phyloP scores from a whole-genome alignment of 2,113 vertebrate species.

The Sebastes fasciatus region DNA sequence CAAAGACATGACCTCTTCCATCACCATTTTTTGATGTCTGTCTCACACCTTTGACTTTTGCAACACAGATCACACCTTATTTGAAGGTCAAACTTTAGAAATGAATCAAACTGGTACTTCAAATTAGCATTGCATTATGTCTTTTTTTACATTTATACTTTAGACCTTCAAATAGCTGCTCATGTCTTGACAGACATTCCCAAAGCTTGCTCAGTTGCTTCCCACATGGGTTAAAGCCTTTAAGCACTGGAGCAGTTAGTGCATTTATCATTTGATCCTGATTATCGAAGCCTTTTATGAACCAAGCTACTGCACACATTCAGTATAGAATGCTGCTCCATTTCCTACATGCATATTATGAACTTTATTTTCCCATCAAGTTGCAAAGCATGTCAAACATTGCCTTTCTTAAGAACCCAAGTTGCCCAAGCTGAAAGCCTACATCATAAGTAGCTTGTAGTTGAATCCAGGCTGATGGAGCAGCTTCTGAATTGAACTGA shows the following conservation, averaged over 20 bases:
- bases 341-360: conserved; percentile 67
- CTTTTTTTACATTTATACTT: neutral
- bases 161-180: conserved; percentile 79
- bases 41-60: conserved; percentile 66
- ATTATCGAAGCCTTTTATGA: conserved; percentile 28
- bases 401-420: conserved; percentile 45
- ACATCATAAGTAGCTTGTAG: conserved; percentile 28
- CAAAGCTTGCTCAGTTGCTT: conserved; percentile 63
- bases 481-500: conserved; percentile 57
- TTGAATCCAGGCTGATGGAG: conserved; percentile 62
- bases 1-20: conserved; percentile 49
- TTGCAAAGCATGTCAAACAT: conserved; percentile 68
- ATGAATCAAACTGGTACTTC: conserved; percentile 1
- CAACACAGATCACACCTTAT: conserved; percentile 71
- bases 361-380: conserved; percentile 32
- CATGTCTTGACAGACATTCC: conserved; percentile 70
- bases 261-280: conserved; percentile 22
- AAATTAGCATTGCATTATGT: neutral
- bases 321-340: conserved; percentile 23
- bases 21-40: conserved; percentile 29
- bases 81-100: conserved; percentile 71
- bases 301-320: conserved; percentile 37
- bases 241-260: conserved; percentile 67
- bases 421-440: conserved; percentile 69
- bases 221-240: conserved; percentile 58